Base-by-base conservation (phyloP, 2,888 invertebrate genomes). In the Periphyllus acericola region DNA sequence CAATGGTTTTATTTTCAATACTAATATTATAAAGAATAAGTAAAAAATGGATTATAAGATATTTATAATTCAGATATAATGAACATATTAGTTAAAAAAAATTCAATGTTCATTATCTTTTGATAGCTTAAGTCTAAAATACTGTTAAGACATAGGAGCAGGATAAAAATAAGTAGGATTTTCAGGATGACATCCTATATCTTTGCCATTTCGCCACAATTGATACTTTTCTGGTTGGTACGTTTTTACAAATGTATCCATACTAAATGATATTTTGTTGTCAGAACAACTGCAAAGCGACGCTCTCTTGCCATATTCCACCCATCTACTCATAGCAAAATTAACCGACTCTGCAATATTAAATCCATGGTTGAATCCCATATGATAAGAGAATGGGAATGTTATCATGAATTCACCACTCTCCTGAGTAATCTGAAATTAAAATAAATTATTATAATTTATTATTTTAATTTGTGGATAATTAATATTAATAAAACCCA, bases 301-400 rank as follows among this genome's bases (percentile, higher is more conserved):
- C 6, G 97, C 96, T 89, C 98, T 92, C 92, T 99, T 99, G 0
- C 99, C 99, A 92, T 98, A 99, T 91, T 99, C 99, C 21, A 99
- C 96, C 99, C 99, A 99, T 89, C 99, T 93, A 8, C 96, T 95
- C 86, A 97, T 95, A 1, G 99, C 99, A 93, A 99, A 99, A 92
- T 99, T 99, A 0, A 99, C 99, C 0, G 99, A 98, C 92, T 99
- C 99, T 0, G 99, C 99, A 91, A 98, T 96, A 91, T 99, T 99
- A 91, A 98, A 99, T 3, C 99, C 99, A 91, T 98, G 97, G 92
- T 99, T 99, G 91, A 98, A 99, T 0, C 99, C 96, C 89, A 99
- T 97, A 92, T 99, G 99, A 92, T 99, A 99, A 0, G 98, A 99
- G 92, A 96, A 98, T 0, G 99, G 99, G 92, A 99, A 99, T 0